Base-by-base conservation (phyloP, 2,888 invertebrate species). In the Augiades crinisus region DNA sequence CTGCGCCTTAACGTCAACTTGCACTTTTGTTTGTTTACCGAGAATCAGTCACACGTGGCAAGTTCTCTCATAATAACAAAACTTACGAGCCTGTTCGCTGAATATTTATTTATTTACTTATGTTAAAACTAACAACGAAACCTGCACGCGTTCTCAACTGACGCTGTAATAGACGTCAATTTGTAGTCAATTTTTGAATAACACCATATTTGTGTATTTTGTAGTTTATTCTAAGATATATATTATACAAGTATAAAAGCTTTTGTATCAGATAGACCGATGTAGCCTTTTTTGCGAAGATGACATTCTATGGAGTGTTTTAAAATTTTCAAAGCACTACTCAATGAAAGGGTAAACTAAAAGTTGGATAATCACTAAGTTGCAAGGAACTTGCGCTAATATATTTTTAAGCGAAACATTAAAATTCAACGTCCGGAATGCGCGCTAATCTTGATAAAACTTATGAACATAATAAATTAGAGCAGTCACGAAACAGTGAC, bases 401-500 rank as follows among this genome's bases (percentile, higher is more conserved):
- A 12, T 12, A 12, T 8, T 27, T n/a, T 5, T 30, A 30, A 30
- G n/a, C n/a, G 24, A 10, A 45, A n/a, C 24, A 12, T 33, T 33
- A 50, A 43, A 38, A 34, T 19, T n/a, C 13, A 33, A 33, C 10
- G 5, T 17, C 12, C 13, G 17, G 8, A 34, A 27, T 43, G 36
- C 43, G 30, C 36, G 51, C n/a, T 31, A 27, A 45, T 45, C 17
- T 17, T 33, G 38, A 38, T 51, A 51, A 38, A 38, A 45, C 31
- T 21, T 24, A 38, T 44, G 31, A 19, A 24, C 43, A 24, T 38
- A 55, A 46, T 24, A 44, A 53, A 55, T 53, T 67, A 64, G 65
- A 66, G 37, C 61, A 61, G 56, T 58, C 60, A 63, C 58, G 60
- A 67, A 63, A 60, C 59, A 60, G 60, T 78, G 78, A 79, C 81